Base-by-base conservation (phyloP, 1,140 invertebrate genomes). In the Agrilus planipennis region DNA sequence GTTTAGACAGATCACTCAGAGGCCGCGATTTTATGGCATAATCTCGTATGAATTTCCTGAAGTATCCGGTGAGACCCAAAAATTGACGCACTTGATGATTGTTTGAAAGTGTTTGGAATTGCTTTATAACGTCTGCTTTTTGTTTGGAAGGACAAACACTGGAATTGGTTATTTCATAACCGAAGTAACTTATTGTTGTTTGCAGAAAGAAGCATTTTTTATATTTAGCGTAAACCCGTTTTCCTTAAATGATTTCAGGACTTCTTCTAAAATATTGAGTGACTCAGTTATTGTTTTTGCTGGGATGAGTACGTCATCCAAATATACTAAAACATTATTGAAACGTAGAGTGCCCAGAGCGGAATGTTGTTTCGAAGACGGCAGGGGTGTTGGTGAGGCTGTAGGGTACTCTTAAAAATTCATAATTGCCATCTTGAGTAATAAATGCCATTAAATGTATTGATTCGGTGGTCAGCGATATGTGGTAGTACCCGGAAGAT, bases 361-460 rank as follows among this genome's bases (percentile, higher is more conserved):
- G 11, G 23, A n/a, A 11, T n/a, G 9, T 35, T 15, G 21, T 20
- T 41, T 41, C n/a, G n/a, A n/a, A n/a, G n/a, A n/a, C n/a, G n/a
- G n/a, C n/a, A n/a, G n/a, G n/a, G n/a, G n/a, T n/a, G n/a, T n/a
- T n/a, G n/a, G n/a, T 41, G 14, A 41, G n/a, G 4, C 39, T 18
- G 16, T 44, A 58, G 44, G 42, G 6, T 46, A 58, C 45, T 20
- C 47, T 19, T 10, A 46, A 51, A 34, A 51, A 63, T 30, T 64
- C 46, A 30, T 35, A 64, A 10, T 52, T 45, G 5, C 29, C 29
- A 9, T 9, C 15, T 6, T 16, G 6, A 10, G 12, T 31, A 5
- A 2, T 46, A 39, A 68, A 68, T 1, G 58, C 63, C 0, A 64
- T 65, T 42, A 67, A 69, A 0, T 47, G 28, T 18, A 22, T 47